A percentile compares a stretch with the other conserved stretches of the same genome.
Evolutionary conservation across 2,888 invertebrate genomes (phyloP).

Genomic region (Orthonychiurus folsomi): DNA sequence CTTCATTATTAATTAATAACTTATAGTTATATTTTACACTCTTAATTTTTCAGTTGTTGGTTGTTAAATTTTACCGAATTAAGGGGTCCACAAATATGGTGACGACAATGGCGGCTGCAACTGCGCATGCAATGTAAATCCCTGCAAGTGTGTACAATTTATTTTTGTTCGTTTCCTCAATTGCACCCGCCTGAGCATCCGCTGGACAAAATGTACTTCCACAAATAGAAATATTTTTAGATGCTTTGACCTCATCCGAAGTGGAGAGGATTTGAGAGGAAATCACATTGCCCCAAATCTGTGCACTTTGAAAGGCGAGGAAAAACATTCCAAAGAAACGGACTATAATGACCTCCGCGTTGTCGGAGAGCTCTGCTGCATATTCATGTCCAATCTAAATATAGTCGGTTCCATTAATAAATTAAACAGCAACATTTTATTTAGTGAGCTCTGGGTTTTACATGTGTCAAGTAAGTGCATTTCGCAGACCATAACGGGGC

Average conservation of each 20-base stretch:
- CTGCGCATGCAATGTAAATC: constrained; percentile 78
- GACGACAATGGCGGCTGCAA: constrained; percentile 76
- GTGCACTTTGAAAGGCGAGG: constrained; percentile 84
- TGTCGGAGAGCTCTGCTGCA: constrained; percentile 76
- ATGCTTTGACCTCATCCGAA: constrained; percentile 45
- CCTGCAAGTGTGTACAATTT: constrained; percentile 82
- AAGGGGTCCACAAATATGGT: constrained; percentile 81
- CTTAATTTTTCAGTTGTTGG: no score
- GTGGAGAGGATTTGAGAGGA: constrained; percentile 79
- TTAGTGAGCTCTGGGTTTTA: constrained; percentile 17
- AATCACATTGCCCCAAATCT: constrained; percentile 82
- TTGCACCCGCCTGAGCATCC: constrained; percentile 45
- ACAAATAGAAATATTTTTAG: constrained; percentile 49
- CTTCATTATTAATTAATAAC: no score
- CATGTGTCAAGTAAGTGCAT: constrained; percentile 79
- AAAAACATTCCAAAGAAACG: constrained; percentile 98
- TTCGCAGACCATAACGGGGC: constrained; percentile 99
- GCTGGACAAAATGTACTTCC: constrained; percentile 64
- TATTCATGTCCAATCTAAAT: constrained; percentile 77
- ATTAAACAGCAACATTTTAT: not conserved
- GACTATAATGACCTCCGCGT: constrained; percentile 85
- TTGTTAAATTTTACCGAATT: constrained; percentile 72
- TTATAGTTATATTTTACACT: no score
- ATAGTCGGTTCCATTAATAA: constrained; percentile 7
- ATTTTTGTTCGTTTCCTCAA: constrained; percentile 64